Base-by-base conservation (phyloP, 2,113 vertebrate species). In the Anas platyrhynchos region DNA sequence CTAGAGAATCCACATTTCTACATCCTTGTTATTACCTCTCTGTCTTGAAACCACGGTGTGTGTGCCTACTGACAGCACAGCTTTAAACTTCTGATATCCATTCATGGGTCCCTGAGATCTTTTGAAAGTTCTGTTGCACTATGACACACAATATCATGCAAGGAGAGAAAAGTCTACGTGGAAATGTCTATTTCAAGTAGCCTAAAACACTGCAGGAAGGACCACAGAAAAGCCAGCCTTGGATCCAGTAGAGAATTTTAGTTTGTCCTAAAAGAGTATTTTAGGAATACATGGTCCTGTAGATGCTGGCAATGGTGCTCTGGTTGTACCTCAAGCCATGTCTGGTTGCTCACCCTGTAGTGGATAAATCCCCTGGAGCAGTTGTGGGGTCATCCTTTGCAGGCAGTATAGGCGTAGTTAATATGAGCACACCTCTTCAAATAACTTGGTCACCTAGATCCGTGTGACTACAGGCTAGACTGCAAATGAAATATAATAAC, bases 61-160 rank as follows among this genome's bases (percentile, higher is more conserved):
- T 3, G 8, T 82, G 32, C 44, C 14, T 78, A 27, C 7, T 54
- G 34, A 43, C 34, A 71, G 38, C 38, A 41, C 25, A 54, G 43
- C 31, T 63, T 75, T 63, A 44, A 87, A 71, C 26, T 82, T 87
- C 52, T 41, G 22, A 4, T 41, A 18, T 18, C 31, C 65, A 11
- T 68, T 82, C 18, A 21, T 31, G 58, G 71, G 36, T 58, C 25
- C 48, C 32, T 41, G 36, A 86, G 78, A 75, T 43, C 16, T 54
- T 82, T 43, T 27, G 0, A 0, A 61, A 79, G 25, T 58, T 21
- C 41, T 16, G 18, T 36, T 2, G 6, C 29, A 52, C 48, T 65
- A 0, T 56, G 55, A 79, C 31, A 38, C 52, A 41, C 11, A 41
- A 44, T 68, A 46, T 34, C 1, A 1, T 25, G 41, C 8, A 80